Conservation (phyloP, 2,113 vertebrate species). For the Epinephelus fuscoguttatus region DNA sequence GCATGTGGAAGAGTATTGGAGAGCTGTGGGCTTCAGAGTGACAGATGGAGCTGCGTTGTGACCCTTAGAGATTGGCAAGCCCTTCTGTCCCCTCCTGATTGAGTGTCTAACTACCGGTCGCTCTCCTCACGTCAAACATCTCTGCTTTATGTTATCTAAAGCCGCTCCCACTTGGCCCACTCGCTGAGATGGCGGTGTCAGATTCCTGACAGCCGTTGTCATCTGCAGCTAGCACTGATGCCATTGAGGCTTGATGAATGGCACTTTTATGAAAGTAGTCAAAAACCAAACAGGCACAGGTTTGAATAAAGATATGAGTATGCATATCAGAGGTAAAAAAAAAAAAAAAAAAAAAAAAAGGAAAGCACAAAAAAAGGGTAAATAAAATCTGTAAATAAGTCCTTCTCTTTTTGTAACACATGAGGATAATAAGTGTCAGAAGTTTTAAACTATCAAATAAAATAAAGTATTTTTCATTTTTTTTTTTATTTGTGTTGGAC, state of each 20-base stretch:
- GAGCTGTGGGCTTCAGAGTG: conserved; percentile 67
- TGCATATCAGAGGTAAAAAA: conserved; percentile 17
- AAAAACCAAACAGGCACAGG: conserved; percentile 40
- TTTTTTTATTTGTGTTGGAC: too few species aligned
- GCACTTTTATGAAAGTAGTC: conserved; percentile 73
- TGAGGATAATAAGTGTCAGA: background rate
- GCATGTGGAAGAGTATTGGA: conserved; percentile 51
- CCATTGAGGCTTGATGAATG: conserved; percentile 71
- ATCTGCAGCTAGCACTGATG: conserved; percentile 68
- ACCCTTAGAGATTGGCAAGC: conserved; percentile 76
- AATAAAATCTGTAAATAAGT: conserved; percentile 33
- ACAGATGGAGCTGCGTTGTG: conserved; percentile 80
- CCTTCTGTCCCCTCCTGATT: conserved; percentile 80
- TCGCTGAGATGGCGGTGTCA: conserved; percentile 71
- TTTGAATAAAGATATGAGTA: conserved; percentile 63
- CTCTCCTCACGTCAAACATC: conserved; percentile 75
- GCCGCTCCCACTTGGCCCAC: conserved; percentile 75
- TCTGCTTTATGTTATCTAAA: conserved; percentile 76
- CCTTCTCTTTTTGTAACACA: background rate
- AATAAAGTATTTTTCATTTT: background rate
- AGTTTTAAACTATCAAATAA: conserved; percentile 1
- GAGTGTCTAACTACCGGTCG: conserved; percentile 80
- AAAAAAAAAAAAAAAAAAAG: background rate
- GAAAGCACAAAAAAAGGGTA: background rate
- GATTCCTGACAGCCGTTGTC: conserved; percentile 79